These are phyloP conservation scores for Hippasteria phrygiana DNA, from an alignment of 53 echinoderm and acorn worm genomes.

Conservation along the genomic window DNA sequence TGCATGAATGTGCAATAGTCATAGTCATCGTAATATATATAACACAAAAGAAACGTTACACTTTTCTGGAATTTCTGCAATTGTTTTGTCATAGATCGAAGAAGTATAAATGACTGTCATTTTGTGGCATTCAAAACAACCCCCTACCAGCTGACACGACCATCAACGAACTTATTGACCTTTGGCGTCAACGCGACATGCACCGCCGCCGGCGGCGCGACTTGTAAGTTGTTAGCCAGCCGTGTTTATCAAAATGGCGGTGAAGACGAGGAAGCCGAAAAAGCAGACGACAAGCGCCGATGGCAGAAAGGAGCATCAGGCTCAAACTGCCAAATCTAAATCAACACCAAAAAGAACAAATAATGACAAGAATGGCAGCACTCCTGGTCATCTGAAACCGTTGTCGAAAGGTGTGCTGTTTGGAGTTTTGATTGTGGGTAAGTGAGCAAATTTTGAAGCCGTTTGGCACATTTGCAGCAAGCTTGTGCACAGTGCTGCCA, in stretches of 20 bases:
- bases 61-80: no score
- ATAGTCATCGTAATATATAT: no score
- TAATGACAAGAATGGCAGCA: slow-evolving; percentile 19
- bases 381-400: slow-evolving; percentile 1
- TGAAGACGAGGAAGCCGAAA: slow-evolving; percentile 45
- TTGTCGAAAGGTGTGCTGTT: slow-evolving; percentile 43
- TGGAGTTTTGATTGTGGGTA: slow-evolving; percentile 47
- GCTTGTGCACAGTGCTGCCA: no score
- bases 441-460: no score
- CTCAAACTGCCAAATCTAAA: slow-evolving; percentile 36
- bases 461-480: no score
- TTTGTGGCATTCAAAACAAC: not conserved
- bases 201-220: not conserved
- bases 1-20: no score
- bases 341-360: not conserved
- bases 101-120: no score
- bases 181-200: slow-evolving; percentile 7
- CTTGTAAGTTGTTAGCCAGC: no score
- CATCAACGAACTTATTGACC: slow-evolving; percentile 5
- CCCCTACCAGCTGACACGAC: not conserved
- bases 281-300: slow-evolving; percentile 51
- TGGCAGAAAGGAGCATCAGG: slow-evolving; percentile 2
- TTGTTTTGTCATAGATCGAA: no score
- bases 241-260: slow-evolving; percentile 65
- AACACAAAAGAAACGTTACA: no score